Conservation (phyloP, 2,888 invertebrate species). For the Rhopalosiphum nymphaeae region DNA sequence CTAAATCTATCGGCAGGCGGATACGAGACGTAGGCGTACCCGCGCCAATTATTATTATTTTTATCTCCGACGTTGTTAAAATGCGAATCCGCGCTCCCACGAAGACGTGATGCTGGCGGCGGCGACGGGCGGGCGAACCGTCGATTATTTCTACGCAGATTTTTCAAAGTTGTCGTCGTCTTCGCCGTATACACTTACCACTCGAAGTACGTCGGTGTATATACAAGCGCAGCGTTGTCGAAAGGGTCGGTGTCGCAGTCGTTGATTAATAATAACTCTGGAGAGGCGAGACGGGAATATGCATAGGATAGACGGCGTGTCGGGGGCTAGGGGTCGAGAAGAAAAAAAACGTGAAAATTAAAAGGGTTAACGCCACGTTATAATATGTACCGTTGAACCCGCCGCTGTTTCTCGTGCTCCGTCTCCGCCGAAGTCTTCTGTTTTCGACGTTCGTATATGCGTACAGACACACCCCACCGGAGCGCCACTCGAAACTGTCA, state of each 20-base stretch:
- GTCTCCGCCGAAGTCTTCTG: conserved; percentile 59
- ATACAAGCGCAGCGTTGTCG: not conserved
- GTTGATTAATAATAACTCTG: conserved; percentile 58
- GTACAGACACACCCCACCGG: not conserved
- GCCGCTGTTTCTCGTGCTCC: not conserved
- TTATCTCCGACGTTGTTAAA: not conserved
- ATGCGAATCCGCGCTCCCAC: not conserved
- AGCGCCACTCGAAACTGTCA: conserved; percentile 62
- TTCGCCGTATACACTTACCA: not conserved
- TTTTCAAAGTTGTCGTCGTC: conserved; percentile 50
- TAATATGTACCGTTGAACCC: not conserved
- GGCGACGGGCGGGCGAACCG: not conserved
- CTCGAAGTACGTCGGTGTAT: not conserved
- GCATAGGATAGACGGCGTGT: not conserved
- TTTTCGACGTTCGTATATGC: conserved; percentile 42
- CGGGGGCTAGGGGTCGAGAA: not conserved
- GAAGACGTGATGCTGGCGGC: not conserved
- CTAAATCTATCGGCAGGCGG: not conserved
- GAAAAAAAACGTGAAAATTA: conserved; percentile 52
- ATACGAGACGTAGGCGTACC: not conserved
- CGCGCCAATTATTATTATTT: conserved; percentile 27
- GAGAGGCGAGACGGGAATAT: not conserved
- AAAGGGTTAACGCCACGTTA: conserved; percentile 53
- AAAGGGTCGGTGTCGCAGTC: conserved; percentile 50
- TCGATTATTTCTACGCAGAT: conserved; percentile 45